Base-by-base conservation (phyloP, 2,797 vertebrate genomes). In the Triplophysa yarkandensis region DNA sequence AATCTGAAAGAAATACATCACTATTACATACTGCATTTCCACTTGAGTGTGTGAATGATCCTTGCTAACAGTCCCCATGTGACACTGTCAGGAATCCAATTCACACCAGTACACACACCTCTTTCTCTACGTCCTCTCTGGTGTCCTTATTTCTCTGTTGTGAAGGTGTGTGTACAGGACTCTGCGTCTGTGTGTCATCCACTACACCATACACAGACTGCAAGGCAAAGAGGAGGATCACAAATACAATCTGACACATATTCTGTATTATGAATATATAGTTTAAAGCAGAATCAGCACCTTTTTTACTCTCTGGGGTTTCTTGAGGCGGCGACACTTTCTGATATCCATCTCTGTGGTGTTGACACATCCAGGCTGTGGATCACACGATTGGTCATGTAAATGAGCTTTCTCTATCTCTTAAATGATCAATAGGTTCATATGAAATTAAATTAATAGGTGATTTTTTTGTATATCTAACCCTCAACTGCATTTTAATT, bases 301-400 rank as follows among this genome's bases (percentile, higher is more conserved):
- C 96, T 98, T 99, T 89, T 97, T 98, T 71, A 98, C 95, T 83
- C 95, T 92, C 36, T 98, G 95, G 10, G 97, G 97, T 81, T 98
- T 98, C 90, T 98, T 99, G 91, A 98, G 93, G 75, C 97, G 94
- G 67, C 97, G 93, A 57, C 96, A 99, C 86, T 99, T 99, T 86
- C 96, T 93, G 88, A 99, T 99, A 86, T 99, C 98, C 96, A 99
- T 98, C 90, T 99, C 98, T 34, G 98, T 99, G 74, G 96, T 98
- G 88, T 99, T 99, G 64, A 99, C 98, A 84, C 98, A 99, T 76
- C 98, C 97, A 17, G 97, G 98, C 98, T 99, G 85, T 71, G 69
- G 64, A 64, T 76, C 44, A 78, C 74, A 80, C 43, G 13, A 58
- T 16, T 27, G 30, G n/a, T 43, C 9, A n/a, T 43, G 39, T 63